phyloP scores from a whole-genome alignment of 2,888 invertebrate species.

The Nomada flava region DNA sequence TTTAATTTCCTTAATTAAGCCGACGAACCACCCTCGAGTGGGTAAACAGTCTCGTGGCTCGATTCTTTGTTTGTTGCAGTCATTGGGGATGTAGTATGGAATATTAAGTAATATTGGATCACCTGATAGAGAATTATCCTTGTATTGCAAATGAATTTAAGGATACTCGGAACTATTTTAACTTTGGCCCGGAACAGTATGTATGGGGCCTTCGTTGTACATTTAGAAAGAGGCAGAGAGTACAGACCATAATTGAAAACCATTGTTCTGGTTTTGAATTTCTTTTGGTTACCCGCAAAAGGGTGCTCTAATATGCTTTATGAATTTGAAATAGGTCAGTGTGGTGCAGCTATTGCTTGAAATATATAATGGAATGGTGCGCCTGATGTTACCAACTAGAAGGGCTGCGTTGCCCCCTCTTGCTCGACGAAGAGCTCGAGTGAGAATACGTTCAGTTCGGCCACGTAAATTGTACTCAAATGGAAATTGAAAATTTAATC shows the following conservation, averaged over 20 bases:
- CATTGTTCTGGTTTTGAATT: constrained; percentile 6
- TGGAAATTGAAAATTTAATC: constrained; percentile 1
- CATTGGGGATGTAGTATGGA: not conserved
- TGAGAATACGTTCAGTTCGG: not conserved
- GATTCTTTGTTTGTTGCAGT: constrained; percentile 4
- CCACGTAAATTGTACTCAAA: not conserved
- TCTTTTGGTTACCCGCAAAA: not conserved
- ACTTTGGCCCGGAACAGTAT: no score
- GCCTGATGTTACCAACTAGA: not conserved
- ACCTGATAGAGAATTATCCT: no score
- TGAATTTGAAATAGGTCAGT: constrained; percentile 25
- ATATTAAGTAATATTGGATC: no score
- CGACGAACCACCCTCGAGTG: constrained; percentile 27
- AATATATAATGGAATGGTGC: not conserved
- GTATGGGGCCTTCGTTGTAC: not conserved
- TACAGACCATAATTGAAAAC: not conserved
- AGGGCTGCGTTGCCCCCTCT: not conserved
- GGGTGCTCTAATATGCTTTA: constrained; percentile 9
- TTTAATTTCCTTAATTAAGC: constrained; percentile 69
- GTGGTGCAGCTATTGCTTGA: not conserved
- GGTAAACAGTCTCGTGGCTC: constrained; percentile 11
- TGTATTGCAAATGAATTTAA: no score
- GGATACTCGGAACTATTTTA: no score
- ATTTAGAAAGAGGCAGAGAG: not conserved
- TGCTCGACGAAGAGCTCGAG: constrained; percentile 3